These are phyloP conservation scores for Dendrocopos noguchii DNA, from an alignment of 2,113 vertebrate species.

Conservation along the genomic window DNA sequence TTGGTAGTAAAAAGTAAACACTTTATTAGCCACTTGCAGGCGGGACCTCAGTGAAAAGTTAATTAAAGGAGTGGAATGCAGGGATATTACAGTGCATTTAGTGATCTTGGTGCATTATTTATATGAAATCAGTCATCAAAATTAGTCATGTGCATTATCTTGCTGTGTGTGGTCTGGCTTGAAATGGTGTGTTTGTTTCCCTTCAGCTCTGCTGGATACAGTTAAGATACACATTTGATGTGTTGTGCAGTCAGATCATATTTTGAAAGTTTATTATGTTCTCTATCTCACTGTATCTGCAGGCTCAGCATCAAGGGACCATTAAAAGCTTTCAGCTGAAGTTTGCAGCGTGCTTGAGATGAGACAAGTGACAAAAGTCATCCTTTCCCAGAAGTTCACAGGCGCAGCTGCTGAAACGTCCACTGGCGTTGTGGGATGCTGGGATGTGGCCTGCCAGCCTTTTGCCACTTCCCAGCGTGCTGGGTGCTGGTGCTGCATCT, in stretches of 20 bases:
- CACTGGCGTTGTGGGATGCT: background rate
- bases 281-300: conserved; percentile 61
- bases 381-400: background rate
- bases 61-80: conserved; percentile 51
- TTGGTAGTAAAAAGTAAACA: background rate
- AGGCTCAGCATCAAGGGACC: conserved; percentile 43
- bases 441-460: background rate
- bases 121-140: conserved; percentile 66
- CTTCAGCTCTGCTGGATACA: conserved; percentile 21
- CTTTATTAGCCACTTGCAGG: conserved; percentile 27
- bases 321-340: conserved; percentile 45
- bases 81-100: background rate
- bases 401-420: background rate
- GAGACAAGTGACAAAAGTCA: conserved; percentile 38
- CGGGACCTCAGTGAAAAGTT: conserved; percentile 26
- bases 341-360: conserved; percentile 3
- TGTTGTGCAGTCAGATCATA: conserved; percentile 39
- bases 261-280: conserved; percentile 53
- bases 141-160: conserved; percentile 71
- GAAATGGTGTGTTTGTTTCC: conserved; percentile 48
- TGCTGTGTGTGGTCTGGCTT: conserved; percentile 70
- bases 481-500: background rate
- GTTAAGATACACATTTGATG: conserved; percentile 44
- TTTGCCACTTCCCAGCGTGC: rapidly evolving
- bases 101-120: conserved; percentile 56